Evolutionary conservation across 2,797 vertebrate species (phyloP).

Genomic region (Acanthis flammea): DNA sequence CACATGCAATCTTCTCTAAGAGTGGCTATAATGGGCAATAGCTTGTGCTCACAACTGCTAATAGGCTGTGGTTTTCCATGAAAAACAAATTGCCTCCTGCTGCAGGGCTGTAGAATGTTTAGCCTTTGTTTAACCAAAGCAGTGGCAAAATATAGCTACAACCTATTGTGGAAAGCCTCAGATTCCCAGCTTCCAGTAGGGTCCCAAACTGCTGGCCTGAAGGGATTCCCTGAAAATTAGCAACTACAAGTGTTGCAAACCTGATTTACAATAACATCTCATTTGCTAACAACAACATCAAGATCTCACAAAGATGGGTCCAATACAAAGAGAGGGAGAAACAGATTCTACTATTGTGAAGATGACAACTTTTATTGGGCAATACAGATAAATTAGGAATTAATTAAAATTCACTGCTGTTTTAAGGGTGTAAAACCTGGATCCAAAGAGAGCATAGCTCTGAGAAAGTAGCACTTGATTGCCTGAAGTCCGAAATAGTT

Average conservation of each 20-base stretch:
- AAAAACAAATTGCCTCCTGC: not conserved
- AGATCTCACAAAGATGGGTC: not conserved
- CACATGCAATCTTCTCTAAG: not conserved
- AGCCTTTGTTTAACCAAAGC: not conserved
- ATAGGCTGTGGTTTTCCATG: constrained; percentile 7
- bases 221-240: not conserved
- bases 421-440: not conserved
- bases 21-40: constrained; percentile 1
- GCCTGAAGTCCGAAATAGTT: not conserved
- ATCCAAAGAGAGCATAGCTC: not conserved
- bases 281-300: not conserved
- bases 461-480: not conserved
- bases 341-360: not conserved
- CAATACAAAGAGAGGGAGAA: not conserved
- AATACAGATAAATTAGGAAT: not conserved
- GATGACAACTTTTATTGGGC: not conserved
- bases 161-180: not conserved
- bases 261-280: not conserved
- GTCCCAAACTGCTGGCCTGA: not conserved
- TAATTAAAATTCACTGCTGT: not conserved
- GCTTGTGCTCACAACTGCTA: constrained; percentile 7
- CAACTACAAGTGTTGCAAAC: not conserved
- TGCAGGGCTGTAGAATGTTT: not conserved
- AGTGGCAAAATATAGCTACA: not conserved
- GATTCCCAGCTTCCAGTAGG: not conserved